Percentiles rank a stretch among this genome's conserved stretches.
Evolutionary conservation across 2,113 vertebrate species (phyloP).

Genomic region (Mirza zaza): DNA sequence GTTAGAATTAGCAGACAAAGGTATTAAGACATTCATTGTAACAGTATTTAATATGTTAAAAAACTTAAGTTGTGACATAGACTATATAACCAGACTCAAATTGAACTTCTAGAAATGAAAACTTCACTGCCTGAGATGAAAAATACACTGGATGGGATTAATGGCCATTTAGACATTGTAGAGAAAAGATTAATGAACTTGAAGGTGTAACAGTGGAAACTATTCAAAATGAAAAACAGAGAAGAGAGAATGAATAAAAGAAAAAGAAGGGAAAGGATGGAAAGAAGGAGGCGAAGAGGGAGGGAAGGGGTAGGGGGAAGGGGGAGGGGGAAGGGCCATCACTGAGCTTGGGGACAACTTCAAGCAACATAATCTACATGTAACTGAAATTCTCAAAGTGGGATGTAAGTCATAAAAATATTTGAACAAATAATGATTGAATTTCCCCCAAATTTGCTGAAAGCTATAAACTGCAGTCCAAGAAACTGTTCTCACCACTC

Average conservation of each 20-base stretch:
- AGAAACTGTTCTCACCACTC: background rate
- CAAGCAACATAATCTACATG: background rate
- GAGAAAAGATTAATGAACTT: background rate
- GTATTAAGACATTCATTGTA: background rate
- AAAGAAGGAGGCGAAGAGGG: background rate
- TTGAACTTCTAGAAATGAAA: background rate
- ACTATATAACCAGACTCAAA: background rate
- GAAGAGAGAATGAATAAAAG: background rate
- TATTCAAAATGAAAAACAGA: background rate
- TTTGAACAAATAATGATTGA: background rate
- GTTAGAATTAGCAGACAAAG: background rate
- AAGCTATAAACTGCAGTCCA: background rate
- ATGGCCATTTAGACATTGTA: background rate
- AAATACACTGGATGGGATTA: background rate
- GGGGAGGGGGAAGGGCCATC: background rate
- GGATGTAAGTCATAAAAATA: background rate
- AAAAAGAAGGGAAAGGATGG: background rate
- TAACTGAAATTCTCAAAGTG: background rate
- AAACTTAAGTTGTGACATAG: background rate
- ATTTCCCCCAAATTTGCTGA: background rate
- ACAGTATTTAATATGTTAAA: background rate
- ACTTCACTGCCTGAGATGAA: background rate
- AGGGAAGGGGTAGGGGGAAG: fast-evolving
- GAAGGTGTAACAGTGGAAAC: background rate
- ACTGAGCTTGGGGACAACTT: background rate